phyloP scores from a whole-genome alignment of 2,113 vertebrate species.

The Rhagologus leucostigma region DNA sequence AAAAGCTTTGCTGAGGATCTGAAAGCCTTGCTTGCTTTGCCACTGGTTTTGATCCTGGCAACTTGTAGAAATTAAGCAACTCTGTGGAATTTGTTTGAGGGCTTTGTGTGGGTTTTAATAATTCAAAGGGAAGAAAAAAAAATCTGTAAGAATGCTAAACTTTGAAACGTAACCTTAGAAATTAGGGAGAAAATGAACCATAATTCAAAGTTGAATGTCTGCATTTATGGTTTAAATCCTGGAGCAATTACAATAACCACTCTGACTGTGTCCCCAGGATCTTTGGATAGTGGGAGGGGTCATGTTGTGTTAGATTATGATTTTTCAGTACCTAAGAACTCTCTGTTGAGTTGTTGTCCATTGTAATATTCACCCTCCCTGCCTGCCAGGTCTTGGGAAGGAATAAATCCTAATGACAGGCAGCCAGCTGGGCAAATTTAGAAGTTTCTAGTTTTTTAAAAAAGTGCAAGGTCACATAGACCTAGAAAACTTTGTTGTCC shows the following conservation, averaged over 20 bases:
- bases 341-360: background rate
- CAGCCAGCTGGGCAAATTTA: background rate
- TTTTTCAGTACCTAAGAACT: background rate
- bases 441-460: background rate
- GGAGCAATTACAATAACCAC: background rate
- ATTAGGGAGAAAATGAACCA: background rate
- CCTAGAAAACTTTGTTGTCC: background rate
- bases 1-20: background rate
- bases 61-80: background rate
- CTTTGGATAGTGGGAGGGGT: background rate
- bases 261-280: background rate
- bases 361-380: background rate
- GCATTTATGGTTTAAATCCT: background rate
- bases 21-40: background rate
- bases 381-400: background rate
- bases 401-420: background rate
- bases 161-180: background rate
- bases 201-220: background rate
- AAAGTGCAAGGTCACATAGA: background rate
- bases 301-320: background rate
- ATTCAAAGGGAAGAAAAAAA: background rate
- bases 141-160: background rate
- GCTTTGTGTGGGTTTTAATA: background rate
- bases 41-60: background rate
- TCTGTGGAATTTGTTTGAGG: background rate